These are phyloP conservation scores for Huso huso DNA, from an alignment of 2,797 vertebrate genomes.

Conservation along the genomic window DNA sequence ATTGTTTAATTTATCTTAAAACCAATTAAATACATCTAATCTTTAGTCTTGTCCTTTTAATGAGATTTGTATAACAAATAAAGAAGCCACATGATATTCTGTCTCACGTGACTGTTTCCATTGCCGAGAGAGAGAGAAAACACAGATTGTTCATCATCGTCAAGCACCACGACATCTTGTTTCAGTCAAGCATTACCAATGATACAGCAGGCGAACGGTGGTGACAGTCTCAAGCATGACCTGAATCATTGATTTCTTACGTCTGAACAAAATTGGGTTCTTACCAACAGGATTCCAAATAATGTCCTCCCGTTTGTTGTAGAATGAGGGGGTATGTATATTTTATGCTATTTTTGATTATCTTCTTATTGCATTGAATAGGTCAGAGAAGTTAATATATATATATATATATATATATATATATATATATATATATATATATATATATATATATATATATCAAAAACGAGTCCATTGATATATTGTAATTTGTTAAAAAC, in stretches of 20 bases:
- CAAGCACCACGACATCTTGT: constrained; percentile 21
- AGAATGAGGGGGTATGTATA: background rate
- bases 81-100: constrained; percentile 34
- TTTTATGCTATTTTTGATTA: background rate
- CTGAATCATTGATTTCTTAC: background rate
- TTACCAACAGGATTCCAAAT: background rate
- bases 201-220: background rate
- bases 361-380: too few species aligned
- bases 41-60: too few species aligned
- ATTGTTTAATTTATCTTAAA: too few species aligned
- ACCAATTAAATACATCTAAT: too few species aligned
- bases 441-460: background rate
- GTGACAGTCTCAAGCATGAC: background rate
- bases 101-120: constrained; percentile 41
- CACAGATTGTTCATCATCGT: constrained; percentile 5
- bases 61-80: background rate
- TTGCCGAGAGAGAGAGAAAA: background rate
- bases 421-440: background rate
- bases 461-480: too few species aligned
- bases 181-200: constrained; percentile 12
- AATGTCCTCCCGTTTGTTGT: background rate
- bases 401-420: constrained; percentile 3
- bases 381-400: background rate
- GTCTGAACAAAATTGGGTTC: background rate
- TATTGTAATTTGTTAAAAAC: too few species aligned